Evolutionary conservation across 2,797 vertebrate genomes (phyloP).

Genomic region (Ficedula albicollis): DNA sequence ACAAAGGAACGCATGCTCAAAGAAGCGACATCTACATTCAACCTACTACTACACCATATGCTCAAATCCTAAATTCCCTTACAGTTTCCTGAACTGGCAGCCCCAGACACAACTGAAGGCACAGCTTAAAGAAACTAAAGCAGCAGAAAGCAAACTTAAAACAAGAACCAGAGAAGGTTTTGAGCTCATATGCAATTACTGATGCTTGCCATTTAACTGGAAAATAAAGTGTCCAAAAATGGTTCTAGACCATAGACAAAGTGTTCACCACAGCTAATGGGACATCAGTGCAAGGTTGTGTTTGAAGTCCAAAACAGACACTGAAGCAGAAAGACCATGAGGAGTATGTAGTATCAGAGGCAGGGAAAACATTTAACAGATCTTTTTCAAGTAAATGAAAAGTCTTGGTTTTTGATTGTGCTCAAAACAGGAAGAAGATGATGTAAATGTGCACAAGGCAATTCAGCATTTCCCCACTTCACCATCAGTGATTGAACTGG

Average conservation of each 20-base stretch:
- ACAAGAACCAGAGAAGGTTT: neutral
- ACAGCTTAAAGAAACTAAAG: neutral
- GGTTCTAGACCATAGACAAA: neutral
- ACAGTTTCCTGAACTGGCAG: neutral
- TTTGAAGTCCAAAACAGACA: neutral
- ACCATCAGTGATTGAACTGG: neutral
- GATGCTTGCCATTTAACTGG: neutral
- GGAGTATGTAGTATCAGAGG: neutral
- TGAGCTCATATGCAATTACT: neutral
- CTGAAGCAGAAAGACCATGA: neutral
- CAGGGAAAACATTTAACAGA: neutral
- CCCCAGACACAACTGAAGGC: neutral
- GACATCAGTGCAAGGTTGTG: neutral
- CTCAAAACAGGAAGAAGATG: neutral
- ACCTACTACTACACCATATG: neutral
- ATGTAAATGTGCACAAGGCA: neutral
- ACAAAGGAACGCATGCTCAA: fast-evolving
- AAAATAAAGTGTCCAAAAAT: neutral
- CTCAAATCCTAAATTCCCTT: neutral
- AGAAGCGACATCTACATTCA: neutral
- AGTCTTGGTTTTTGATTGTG: neutral
- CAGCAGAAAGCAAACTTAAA: neutral
- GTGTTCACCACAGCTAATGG: neutral
- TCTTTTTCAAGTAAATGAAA: neutral
- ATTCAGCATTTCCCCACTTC: neutral